These are phyloP conservation scores for Bergia puertoricense DNA, from an alignment of 92 coral and sea anemone species.

Conservation along the genomic window DNA sequence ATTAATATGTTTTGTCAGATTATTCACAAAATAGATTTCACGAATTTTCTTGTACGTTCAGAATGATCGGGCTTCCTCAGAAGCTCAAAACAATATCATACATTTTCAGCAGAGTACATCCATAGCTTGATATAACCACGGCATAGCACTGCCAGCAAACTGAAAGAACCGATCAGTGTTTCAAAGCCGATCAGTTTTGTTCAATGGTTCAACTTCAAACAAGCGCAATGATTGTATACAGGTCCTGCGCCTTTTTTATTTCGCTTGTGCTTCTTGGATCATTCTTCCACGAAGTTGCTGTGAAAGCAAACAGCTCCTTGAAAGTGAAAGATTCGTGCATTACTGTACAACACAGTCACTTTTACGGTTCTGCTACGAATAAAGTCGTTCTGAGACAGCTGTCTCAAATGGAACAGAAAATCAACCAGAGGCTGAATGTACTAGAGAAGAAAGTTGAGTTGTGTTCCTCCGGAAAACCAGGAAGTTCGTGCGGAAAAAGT, in stretches of 20 bases:
- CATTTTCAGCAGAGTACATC: too few relatives aligned
- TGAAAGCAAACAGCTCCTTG: neutral
- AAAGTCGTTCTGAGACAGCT: neutral
- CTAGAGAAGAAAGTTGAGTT: neutral
- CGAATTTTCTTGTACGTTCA: too few relatives aligned
- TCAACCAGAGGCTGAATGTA: neutral
- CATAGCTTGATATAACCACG: too few relatives aligned
- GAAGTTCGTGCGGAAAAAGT: neutral
- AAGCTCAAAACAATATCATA: too few relatives aligned
- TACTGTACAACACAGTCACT: neutral
- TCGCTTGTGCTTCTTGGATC: neutral
- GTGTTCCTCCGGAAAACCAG: neutral
- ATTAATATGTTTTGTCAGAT: too few relatives aligned
- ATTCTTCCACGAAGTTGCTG: neutral
- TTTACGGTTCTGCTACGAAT: neutral
- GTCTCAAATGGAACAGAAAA: constrained; percentile 1
- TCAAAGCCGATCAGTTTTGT: too few relatives aligned
- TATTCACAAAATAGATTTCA: too few relatives aligned
- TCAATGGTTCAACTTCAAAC: too few relatives aligned
- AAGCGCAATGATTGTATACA: neutral
- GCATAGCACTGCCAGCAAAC: too few relatives aligned
- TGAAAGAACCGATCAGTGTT: too few relatives aligned
- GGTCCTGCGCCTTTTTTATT: neutral
- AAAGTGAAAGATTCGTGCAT: neutral
- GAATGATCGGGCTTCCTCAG: too few relatives aligned